phyloP scores from a whole-genome alignment of 2,797 vertebrate species.

The Sternotherus odoratus region DNA sequence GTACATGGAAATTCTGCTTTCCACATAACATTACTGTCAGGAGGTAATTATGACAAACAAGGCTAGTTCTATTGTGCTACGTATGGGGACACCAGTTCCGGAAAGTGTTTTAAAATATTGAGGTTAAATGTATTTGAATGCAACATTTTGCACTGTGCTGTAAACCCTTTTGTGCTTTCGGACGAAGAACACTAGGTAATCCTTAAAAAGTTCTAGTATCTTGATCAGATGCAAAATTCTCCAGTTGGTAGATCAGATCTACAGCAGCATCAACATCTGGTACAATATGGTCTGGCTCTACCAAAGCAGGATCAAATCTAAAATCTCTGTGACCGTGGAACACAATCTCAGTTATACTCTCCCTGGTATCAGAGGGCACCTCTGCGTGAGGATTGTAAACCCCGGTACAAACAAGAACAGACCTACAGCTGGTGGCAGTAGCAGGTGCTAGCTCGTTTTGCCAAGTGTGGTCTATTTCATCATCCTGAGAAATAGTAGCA shows the following conservation, averaged over 20 bases:
- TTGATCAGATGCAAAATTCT: constrained; percentile 78
- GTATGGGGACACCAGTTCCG: neutral
- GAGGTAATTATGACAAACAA: constrained; percentile 12
- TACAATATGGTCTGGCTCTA: constrained; percentile 85
- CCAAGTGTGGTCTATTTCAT: constrained; percentile 71
- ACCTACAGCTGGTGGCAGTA: constrained; percentile 86
- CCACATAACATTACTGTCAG: neutral
- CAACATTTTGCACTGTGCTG: neutral
- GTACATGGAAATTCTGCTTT: neutral
- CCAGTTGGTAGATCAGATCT: constrained; percentile 87
- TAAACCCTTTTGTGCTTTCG: neutral
- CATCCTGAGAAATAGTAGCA: constrained; percentile 71
- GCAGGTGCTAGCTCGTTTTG: constrained; percentile 83
- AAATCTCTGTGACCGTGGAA: constrained; percentile 90
- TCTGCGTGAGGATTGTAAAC: constrained; percentile 84
- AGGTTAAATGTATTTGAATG: neutral
- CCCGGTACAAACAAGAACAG: constrained; percentile 90
- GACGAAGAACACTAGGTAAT: neutral
- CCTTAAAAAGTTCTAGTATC: neutral
- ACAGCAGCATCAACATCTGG: constrained; percentile 89
- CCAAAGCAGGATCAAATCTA: constrained; percentile 85
- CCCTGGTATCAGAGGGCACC: constrained; percentile 64
- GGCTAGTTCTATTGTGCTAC: neutral
- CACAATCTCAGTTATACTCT: constrained; percentile 78
- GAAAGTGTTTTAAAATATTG: neutral